Conservation (phyloP, 2,888 invertebrate genomes). For the Lepidocyrtinus sp. region DNA sequence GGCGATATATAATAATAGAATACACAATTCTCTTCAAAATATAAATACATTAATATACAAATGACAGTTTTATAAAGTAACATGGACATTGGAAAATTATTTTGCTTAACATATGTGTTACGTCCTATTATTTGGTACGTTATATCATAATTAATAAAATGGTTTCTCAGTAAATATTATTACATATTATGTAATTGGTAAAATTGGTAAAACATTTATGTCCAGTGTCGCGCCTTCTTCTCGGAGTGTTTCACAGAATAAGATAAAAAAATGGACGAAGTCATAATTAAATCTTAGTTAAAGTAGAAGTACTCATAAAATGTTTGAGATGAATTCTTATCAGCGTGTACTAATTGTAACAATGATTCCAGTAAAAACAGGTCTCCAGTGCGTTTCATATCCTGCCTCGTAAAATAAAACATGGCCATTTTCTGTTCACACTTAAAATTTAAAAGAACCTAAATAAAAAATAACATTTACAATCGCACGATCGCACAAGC, state of each 20-base stretch:
- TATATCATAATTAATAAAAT: neutral
- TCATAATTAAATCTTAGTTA: no score
- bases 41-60: neutral
- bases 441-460: neutral
- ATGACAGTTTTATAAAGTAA: neutral
- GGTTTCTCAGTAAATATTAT: conserved; percentile 23
- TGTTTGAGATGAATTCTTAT: neutral
- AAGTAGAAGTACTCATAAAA: no score
- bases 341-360: neutral
- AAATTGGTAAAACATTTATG: conserved; percentile 30
- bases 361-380: neutral
- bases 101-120: neutral
- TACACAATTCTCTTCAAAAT: neutral
- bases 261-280: neutral
- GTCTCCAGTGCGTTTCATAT: neutral
- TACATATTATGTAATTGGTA: conserved; percentile 6
- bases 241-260: no score
- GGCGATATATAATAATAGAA: neutral
- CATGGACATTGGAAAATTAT: neutral
- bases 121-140: neutral
- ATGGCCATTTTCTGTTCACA: neutral
- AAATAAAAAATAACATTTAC: neutral
- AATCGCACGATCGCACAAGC: neutral
- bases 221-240: neutral
- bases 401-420: neutral